A percentile compares a stretch with the other conserved stretches of the same genome.
Evolutionary conservation across 2,888 invertebrate species (phyloP).

Genomic region (Ophraella communa): DNA sequence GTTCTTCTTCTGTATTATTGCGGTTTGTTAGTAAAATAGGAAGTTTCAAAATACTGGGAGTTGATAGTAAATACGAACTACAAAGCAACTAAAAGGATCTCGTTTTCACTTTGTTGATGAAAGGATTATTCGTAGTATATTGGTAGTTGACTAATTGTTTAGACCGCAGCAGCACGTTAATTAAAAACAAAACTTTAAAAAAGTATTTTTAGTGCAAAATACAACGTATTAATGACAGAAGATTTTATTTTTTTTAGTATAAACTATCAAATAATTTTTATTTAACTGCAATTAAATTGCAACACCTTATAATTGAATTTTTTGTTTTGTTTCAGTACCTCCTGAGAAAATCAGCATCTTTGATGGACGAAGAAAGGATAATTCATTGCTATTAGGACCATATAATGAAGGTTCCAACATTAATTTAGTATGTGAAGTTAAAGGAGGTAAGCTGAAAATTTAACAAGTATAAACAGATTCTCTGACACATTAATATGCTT

Average conservation of each 20-base stretch:
- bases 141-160: background rate
- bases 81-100: background rate
- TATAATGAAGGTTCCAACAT: constrained; percentile 88
- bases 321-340: constrained; percentile 71
- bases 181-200: constrained; percentile 13
- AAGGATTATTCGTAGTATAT: background rate
- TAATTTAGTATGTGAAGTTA: constrained; percentile 81
- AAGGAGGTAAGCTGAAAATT: constrained; percentile 70
- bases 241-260: too few species aligned
- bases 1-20: background rate
- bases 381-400: constrained; percentile 77
- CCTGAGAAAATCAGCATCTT: constrained; percentile 83
- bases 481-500: too few species aligned
- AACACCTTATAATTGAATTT: too few species aligned
- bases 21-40: background rate
- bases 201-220: too few species aligned
- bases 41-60: background rate
- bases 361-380: constrained; percentile 78
- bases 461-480: too few species aligned
- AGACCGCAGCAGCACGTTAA: background rate
- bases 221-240: too few species aligned
- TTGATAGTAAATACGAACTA: background rate
- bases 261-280: too few species aligned
- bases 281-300: too few species aligned
- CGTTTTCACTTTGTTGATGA: background rate